These are phyloP conservation scores for Cheilinus undulatus DNA, from an alignment of 2,113 vertebrate species.

Conservation along the genomic window DNA sequence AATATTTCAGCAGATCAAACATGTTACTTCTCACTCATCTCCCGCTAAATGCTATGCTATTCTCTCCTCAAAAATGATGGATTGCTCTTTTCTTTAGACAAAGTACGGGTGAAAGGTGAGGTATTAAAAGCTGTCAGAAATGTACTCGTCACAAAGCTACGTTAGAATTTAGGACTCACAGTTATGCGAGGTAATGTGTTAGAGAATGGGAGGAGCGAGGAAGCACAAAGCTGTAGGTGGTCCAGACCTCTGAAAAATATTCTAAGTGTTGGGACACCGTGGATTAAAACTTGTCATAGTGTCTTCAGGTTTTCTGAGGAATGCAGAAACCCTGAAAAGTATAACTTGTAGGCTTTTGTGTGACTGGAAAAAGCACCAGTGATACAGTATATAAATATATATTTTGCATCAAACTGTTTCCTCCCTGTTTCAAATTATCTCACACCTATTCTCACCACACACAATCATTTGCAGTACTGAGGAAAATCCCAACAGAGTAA, in stretches of 20 bases:
- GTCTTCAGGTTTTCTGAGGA: conserved; percentile 68
- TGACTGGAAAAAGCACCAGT: conserved; percentile 2
- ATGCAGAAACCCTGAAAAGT: conserved; percentile 68
- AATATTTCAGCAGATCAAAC: conserved; percentile 73
- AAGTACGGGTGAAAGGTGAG: conserved; percentile 68
- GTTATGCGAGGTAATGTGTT: conserved; percentile 53
- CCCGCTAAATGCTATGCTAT: conserved; percentile 62
- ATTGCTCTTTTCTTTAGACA: conserved; percentile 62
- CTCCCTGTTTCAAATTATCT: conserved; percentile 24
- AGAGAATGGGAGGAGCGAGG: conserved; percentile 55
- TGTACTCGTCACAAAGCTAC: conserved; percentile 22
- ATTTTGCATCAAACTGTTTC: conserved; percentile 20
- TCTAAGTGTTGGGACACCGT: conserved; percentile 72
- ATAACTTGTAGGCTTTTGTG: conserved; percentile 57
- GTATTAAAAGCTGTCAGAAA: conserved; percentile 62
- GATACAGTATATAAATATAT: not conserved
- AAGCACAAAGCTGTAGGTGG: conserved; percentile 76
- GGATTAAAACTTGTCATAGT: conserved; percentile 65
- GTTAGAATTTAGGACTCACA: conserved; percentile 59
- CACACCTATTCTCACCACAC: conserved; percentile 65
- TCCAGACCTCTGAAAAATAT: conserved; percentile 78
- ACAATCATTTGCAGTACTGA: conserved; percentile 46
- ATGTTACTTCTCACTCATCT: conserved; percentile 74
- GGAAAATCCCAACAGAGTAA: conserved; percentile 69
- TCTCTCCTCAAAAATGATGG: conserved; percentile 59